These are phyloP conservation scores for Caenorhabditis angaria DNA, from an alignment of 2,888 invertebrate genomes.

Conservation along the genomic window DNA sequence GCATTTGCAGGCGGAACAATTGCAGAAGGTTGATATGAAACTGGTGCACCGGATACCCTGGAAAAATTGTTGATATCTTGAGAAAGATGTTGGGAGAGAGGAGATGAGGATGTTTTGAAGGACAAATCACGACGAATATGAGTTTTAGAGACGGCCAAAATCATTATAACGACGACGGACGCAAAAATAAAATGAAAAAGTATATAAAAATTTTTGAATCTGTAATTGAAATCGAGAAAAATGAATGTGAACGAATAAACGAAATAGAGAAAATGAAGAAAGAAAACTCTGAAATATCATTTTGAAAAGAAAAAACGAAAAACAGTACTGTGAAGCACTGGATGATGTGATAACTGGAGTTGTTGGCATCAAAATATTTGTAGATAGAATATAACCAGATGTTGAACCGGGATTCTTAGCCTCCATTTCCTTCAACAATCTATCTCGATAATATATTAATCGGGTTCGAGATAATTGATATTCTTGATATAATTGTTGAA, in stretches of 20 bases:
- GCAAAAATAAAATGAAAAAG: not conserved
- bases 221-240: not conserved
- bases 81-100: not conserved
- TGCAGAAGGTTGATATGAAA: conserved; percentile 43
- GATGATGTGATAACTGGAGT: conserved; percentile 25
- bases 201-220: not conserved
- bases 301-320: too few species aligned
- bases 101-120: not conserved
- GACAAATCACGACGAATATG: conserved; percentile 1
- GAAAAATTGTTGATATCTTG: too few species aligned
- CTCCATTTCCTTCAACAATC: conserved; percentile 66
- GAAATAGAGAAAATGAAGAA: not conserved
- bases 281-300: conserved; percentile 10
- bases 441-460: conserved; percentile 69
- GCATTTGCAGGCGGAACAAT: conserved; percentile 9
- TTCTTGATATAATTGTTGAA: conserved; percentile 67
- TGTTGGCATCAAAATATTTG: conserved; percentile 11
- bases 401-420: conserved; percentile 43
- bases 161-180: not conserved
- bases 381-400: conserved; percentile 30
- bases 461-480: conserved; percentile 66
- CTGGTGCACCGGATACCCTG: conserved; percentile 52
- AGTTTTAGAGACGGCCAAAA: not conserved
- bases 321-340: conserved; percentile 41
- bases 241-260: conserved; percentile 2